Base-by-base conservation (phyloP, 2,888 invertebrate genomes). In the Phengaris arion region DNA sequence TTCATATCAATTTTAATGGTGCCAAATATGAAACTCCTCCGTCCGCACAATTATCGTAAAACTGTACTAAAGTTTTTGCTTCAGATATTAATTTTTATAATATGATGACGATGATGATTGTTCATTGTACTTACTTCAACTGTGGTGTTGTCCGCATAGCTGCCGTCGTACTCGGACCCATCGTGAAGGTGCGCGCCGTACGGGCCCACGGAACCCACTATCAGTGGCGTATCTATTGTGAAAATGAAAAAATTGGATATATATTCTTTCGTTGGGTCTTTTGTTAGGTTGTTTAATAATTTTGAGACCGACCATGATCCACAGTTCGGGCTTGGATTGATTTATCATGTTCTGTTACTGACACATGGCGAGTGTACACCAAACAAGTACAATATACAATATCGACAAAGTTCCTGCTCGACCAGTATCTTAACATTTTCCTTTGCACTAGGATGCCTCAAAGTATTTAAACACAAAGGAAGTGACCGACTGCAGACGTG, bases 91-190 rank as follows among this genome's bases (percentile, higher is more conserved):
- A 35, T 35, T 3, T 3, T 1, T 35, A 35, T 35, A 35, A 3
- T 10, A 64, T 22, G n/a, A 76, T 76, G 74, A 76, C 22, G 22
- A 22, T 22, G 22, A 22, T 22, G 22, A 22, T 22, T 22, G 22
- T 22, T 22, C 22, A 22, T 35, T 64, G 74, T 57, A 74, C 72
- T 70, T 88, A 94, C 94, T 92, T 96, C 93, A 52, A 92, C 90
- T 5, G 96, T 87, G 1, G 96, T 95, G 75, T 91, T 95, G 78
- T 95, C 95, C 0, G 96, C 96, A 85, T 97, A 98, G 77, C 94
- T 94, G 22, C 99, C 99, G n/a, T 96, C 96, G 87, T 99, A 99
- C 87, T 99, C 99, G 0, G 98, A 98, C 12, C 97, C 97, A 87
- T 99, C 98, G 84, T 97, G 96, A 57, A 98, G 93, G 82, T 96